A percentile compares a stretch with the other conserved stretches of the same genome.
Evolutionary conservation across 2,888 invertebrate species (phyloP).

Genomic region (Cryptosula pallasiana): DNA sequence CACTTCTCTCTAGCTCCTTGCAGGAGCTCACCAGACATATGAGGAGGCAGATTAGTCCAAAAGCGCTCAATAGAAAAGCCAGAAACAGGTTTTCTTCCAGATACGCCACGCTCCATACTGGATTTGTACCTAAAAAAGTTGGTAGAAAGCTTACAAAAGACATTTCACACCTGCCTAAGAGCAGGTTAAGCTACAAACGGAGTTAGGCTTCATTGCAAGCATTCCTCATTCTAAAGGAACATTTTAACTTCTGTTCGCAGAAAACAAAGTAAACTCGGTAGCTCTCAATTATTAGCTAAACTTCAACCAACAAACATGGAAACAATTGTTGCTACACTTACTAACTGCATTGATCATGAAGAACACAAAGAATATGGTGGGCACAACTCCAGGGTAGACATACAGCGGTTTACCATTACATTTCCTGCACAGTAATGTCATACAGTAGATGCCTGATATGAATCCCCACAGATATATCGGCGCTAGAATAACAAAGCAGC

Average conservation of each 20-base stretch:
- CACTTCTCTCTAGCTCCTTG: background rate
- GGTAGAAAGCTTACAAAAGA: too few relatives aligned
- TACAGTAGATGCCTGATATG: background rate
- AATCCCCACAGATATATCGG: background rate
- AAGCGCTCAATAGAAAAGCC: background rate
- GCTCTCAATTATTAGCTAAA: too few relatives aligned
- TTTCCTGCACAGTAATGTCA: background rate
- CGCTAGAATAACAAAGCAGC: too few relatives aligned
- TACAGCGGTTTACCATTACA: background rate
- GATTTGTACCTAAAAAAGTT: too few relatives aligned
- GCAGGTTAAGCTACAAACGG: too few relatives aligned
- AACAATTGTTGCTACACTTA: too few relatives aligned
- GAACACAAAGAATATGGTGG: background rate
- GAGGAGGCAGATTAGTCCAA: background rate
- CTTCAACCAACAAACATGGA: too few relatives aligned
- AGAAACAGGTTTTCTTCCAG: background rate
- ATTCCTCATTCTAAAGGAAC: too few relatives aligned
- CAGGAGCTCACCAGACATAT: conserved; percentile 21
- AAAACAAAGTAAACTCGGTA: too few relatives aligned
- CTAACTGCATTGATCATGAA: background rate
- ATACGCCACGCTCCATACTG: background rate
- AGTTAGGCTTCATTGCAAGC: too few relatives aligned
- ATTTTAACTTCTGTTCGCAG: too few relatives aligned
- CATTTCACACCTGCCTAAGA: too few relatives aligned
- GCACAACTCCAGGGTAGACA: background rate